A percentile compares a stretch with the other conserved stretches of the same genome.
Conservation (phyloP, 2,113 vertebrate genomes). For the Sorex fumeus region DNA sequence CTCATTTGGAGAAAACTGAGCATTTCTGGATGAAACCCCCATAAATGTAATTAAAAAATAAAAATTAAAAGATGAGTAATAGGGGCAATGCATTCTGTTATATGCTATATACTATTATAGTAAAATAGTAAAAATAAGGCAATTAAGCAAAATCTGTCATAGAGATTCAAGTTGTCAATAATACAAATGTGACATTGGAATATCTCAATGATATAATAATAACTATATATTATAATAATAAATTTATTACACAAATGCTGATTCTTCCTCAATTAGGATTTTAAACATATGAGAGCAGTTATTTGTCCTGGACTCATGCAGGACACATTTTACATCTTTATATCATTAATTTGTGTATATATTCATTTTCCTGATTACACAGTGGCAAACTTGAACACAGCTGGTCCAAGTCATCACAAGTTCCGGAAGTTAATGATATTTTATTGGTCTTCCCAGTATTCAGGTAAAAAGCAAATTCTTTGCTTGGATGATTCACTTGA, state of each 20-base stretch:
- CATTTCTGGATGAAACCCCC: no score
- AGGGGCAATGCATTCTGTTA: background rate
- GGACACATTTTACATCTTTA: background rate
- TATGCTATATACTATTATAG: background rate
- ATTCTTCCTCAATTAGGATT: background rate
- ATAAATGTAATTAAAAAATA: no score
- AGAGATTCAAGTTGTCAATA: background rate
- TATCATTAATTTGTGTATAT: background rate
- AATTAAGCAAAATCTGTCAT: background rate
- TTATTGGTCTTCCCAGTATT: background rate
- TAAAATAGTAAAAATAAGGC: background rate
- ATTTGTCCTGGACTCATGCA: background rate
- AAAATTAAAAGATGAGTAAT: background rate
- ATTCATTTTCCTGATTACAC: background rate
- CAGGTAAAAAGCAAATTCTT: background rate
- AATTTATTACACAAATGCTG: background rate
- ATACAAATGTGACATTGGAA: background rate
- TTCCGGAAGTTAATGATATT: constrained; percentile 17
- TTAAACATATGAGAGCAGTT: background rate
- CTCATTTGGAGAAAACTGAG: no score
- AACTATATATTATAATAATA: background rate
- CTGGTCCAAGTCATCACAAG: constrained; percentile 32
- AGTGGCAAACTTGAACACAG: background rate
- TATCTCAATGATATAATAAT: background rate
- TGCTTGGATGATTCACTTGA: constrained; percentile 45